Evolutionary conservation across 1,140 invertebrate species (phyloP).

Genomic region (Carcinoscorpius rotundicauda): DNA sequence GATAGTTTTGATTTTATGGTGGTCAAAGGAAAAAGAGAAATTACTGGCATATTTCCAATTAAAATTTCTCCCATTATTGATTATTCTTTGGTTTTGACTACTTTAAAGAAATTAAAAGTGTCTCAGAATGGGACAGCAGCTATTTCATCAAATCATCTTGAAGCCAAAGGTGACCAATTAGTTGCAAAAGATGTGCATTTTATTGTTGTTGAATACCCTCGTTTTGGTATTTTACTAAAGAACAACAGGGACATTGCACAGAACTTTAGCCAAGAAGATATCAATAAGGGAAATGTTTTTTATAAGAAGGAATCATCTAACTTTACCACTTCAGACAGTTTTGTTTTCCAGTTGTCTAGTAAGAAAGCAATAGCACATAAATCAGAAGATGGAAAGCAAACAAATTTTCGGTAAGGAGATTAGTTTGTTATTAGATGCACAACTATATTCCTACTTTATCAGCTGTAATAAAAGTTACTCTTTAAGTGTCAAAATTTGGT

Average conservation of each 20-base stretch:
- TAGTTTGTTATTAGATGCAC: too few relatives aligned
- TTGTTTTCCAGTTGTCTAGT: conserved; percentile 7
- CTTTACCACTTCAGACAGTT: conserved; percentile 3
- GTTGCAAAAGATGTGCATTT: conserved; percentile 6
- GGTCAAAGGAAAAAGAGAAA: conserved; percentile 4
- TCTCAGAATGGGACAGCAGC: not conserved
- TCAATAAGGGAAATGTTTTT: conserved; percentile 7
- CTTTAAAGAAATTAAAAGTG: not conserved
- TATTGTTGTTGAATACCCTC: conserved; percentile 5
- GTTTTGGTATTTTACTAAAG: conserved; percentile 7
- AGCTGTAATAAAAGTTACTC: too few relatives aligned
- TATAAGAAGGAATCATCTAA: conserved; percentile 4
- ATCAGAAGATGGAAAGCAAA: not conserved
- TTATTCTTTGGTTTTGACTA: not conserved
- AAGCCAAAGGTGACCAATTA: not conserved
- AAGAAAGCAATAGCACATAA: conserved; percentile 3
- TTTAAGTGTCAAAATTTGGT: too few relatives aligned
- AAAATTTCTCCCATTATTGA: too few relatives aligned
- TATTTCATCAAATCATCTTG: conserved; percentile 8
- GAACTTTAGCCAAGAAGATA: conserved; percentile 13
- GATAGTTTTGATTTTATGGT: conserved; percentile 13
- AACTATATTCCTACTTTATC: too few relatives aligned
- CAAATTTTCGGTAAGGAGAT: too few relatives aligned
- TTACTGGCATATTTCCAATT: too few relatives aligned
- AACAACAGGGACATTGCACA: conserved; percentile 1